These are phyloP conservation scores for Phrynosoma blainvillii DNA, from an alignment of 2,113 vertebrate genomes.

Conservation along the genomic window DNA sequence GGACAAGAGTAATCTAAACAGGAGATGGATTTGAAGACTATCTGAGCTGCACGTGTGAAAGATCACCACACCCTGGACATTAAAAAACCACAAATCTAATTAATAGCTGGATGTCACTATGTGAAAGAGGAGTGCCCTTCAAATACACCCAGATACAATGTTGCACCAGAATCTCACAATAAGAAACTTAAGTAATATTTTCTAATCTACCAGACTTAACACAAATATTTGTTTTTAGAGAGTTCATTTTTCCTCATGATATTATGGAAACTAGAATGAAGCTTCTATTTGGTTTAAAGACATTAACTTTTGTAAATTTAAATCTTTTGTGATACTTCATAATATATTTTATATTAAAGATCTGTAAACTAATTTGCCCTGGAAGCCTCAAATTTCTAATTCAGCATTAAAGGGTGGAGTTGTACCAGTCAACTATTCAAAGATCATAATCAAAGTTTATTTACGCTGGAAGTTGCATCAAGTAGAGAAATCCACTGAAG, in stretches of 20 bases:
- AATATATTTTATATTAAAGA: not conserved
- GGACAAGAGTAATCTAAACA: constrained; percentile 20
- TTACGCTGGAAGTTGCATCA: not conserved
- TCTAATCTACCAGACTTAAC: not conserved
- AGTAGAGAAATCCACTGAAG: not conserved
- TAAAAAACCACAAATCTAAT: not conserved
- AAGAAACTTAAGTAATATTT: not conserved
- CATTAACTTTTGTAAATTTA: not conserved
- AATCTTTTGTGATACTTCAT: not conserved
- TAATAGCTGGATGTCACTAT: not conserved
- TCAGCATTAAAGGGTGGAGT: not conserved
- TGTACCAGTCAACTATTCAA: not conserved
- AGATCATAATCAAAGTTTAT: not conserved
- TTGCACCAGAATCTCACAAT: not conserved
- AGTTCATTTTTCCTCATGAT: not conserved
- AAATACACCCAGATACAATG: not conserved
- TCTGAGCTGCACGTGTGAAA: not conserved
- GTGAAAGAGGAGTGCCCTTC: not conserved
- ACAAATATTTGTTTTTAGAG: not conserved
- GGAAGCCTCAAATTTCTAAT: not conserved
- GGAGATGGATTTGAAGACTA: not conserved
- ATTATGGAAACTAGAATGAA: not conserved
- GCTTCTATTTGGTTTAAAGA: not conserved
- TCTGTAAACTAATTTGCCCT: not conserved
- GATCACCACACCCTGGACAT: not conserved